Evolutionary conservation across 37 sponge, comb jelly and placozoan species (phyloP).

Genomic region (Spongilla lacustris): DNA sequence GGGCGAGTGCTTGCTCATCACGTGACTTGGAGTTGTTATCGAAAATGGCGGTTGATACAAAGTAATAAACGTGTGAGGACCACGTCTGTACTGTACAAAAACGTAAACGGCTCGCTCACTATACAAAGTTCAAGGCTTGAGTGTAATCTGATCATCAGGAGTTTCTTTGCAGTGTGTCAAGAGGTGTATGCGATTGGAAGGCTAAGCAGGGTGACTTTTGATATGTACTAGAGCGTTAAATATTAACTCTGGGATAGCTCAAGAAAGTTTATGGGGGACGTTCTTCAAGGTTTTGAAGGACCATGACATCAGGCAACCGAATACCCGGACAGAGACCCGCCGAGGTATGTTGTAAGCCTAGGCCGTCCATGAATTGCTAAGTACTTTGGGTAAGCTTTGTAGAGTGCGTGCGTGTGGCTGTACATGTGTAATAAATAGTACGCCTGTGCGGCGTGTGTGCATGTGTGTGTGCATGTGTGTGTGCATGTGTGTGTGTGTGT

Average conservation of each 20-base stretch:
- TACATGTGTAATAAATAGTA: too few species aligned
- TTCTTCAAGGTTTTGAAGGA: background rate
- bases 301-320: slow-evolving; percentile 50
- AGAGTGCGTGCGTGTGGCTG: background rate
- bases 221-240: background rate
- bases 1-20: background rate
- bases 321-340: slow-evolving; percentile 43
- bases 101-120: background rate
- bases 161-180: background rate
- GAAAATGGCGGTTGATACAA: slow-evolving; percentile 1
- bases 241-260: background rate
- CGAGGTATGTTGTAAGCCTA: slow-evolving; percentile 30
- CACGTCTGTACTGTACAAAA: background rate
- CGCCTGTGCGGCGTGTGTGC: too few species aligned
- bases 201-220: background rate
- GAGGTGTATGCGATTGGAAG: background rate
- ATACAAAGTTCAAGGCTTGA: background rate
- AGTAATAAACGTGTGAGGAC: background rate
- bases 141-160: background rate
- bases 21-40: background rate
- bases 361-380: too few species aligned
- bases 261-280: background rate
- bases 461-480: slow-evolving; percentile 15
- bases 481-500: background rate
- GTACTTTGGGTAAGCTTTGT: background rate